Conservation (phyloP, 2,797 vertebrate species). For the Chelon labrosus region DNA sequence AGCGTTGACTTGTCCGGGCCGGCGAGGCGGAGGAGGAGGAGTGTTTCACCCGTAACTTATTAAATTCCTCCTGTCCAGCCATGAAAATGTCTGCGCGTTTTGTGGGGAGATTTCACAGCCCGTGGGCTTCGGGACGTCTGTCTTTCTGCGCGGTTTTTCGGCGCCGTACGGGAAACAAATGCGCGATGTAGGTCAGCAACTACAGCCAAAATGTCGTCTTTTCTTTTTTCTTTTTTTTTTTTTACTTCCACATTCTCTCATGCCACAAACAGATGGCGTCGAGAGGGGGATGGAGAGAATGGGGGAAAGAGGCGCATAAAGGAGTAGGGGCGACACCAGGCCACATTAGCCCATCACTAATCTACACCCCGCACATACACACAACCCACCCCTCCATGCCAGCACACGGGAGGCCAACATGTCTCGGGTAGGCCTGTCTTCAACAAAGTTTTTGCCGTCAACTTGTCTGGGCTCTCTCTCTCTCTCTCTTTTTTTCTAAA, state of each 20-base stretch:
- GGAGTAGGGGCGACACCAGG: slow-evolving; percentile 74
- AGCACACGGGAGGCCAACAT: slow-evolving; percentile 32
- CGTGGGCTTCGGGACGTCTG: neutral
- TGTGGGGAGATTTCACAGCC: slow-evolving; percentile 5
- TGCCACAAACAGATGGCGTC: slow-evolving; percentile 86
- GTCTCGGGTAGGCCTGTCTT: slow-evolving; percentile 56
- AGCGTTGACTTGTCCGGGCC: slow-evolving; percentile 74
- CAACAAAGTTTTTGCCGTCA: slow-evolving; percentile 68
- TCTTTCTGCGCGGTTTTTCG: slow-evolving; percentile 16
- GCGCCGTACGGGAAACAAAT: slow-evolving; percentile 40
- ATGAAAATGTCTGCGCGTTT: slow-evolving; percentile 27
- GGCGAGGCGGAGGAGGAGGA: slow-evolving; percentile 72
- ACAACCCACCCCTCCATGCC: slow-evolving; percentile 28
- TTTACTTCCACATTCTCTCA: slow-evolving; percentile 81
- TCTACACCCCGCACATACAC: slow-evolving; percentile 9
- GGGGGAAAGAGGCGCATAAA: slow-evolving; percentile 76
- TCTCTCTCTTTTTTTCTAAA: slow-evolving; percentile 64
- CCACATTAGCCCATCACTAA: slow-evolving; percentile 72
- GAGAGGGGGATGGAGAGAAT: slow-evolving; percentile 72
- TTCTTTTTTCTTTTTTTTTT: slow-evolving; percentile 72
- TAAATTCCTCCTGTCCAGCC: slow-evolving; percentile 72
- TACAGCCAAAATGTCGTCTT: slow-evolving; percentile 84
- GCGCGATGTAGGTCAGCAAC: slow-evolving; percentile 78
- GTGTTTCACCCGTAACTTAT: slow-evolving; percentile 80
- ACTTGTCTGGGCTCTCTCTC: slow-evolving; percentile 47